phyloP scores from a whole-genome alignment of 2,888 invertebrate genomes.

The Cosmia trapezina region DNA sequence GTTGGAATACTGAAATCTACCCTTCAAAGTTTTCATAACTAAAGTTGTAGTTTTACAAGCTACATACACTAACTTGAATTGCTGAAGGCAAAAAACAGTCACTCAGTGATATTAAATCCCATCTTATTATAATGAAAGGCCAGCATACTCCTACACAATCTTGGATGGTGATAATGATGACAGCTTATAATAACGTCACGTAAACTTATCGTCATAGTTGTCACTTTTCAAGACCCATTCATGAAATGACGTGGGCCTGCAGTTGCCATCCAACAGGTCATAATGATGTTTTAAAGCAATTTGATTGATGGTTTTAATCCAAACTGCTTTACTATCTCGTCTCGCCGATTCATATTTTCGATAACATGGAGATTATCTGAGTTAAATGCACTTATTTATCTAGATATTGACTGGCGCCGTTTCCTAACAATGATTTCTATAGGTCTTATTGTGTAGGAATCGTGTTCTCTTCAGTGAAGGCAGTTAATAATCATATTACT shows the following conservation, averaged over 20 bases:
- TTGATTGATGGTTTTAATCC: slow-evolving; percentile 33
- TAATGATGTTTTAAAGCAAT: neutral
- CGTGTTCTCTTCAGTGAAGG: slow-evolving; percentile 51
- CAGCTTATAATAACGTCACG: neutral
- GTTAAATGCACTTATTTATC: slow-evolving; percentile 42
- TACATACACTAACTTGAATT: neutral
- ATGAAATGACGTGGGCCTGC: neutral
- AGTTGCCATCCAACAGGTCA: slow-evolving; percentile 2
- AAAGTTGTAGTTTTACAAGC: neutral
- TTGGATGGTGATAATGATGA: neutral
- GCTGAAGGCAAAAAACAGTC: neutral
- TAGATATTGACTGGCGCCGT: slow-evolving; percentile 52
- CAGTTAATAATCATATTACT: slow-evolving; percentile 56
- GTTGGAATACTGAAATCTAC: neutral
- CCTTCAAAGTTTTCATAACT: neutral
- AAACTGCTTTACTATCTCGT: slow-evolving; percentile 7
- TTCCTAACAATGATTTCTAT: slow-evolving; percentile 43
- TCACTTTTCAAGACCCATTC: neutral
- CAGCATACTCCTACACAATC: neutral
- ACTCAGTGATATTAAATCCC: neutral
- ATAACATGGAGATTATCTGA: slow-evolving; percentile 41
- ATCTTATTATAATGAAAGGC: neutral
- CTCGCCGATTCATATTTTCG: slow-evolving; percentile 7
- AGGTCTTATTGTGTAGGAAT: slow-evolving; percentile 36
- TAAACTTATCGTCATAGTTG: neutral